Base-by-base conservation (phyloP, 2,797 vertebrate species). In the Lacerta viridis region DNA sequence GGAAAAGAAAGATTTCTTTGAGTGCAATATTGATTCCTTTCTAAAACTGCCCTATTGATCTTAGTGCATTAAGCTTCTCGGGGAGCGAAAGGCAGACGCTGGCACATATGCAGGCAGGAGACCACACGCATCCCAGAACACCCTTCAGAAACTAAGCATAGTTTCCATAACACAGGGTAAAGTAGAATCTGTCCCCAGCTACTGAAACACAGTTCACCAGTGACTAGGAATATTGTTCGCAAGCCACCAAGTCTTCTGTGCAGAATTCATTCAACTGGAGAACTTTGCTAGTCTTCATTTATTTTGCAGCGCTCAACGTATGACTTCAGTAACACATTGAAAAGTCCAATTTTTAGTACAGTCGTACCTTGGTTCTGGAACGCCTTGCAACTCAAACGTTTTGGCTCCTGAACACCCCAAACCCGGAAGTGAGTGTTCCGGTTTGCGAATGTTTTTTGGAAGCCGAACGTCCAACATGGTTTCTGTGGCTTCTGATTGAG, bases 21-120 rank as follows among this genome's bases (percentile, higher is more conserved):
- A 86, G 85, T 80, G 66, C 66, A 79, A 69, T 83, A 83, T 79
- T 27, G n/a, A 86, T 80, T 79, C n/a, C 61, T 78, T 77, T 25
- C 23, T 55, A 71, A 86, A 86, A 79, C 85, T 86, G 18, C 64
- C 76, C 64, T 86, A 80, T 86, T 80, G 85, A 86, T 86, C 85
- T 55, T 55, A n/a, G 64, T 69, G 43, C 76, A 86, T 71, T 86
- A 59, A 36, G 75, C 76, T 71, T 86, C 76, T 50, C 29, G 11
- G 75, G 84, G n/a, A 78, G 74, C 29, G 80, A 80, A 80, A 71
- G 29, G 64, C 20, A 86, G 43, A 29, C 23, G 23, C 11, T 46
- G 33, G 69, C 1, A 11, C 6, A 5, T 41, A 61, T 59, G 71
- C 50, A 86, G 43, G 64, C 23, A 86, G 39, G 64, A 69, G 85